A percentile compares a stretch with the other conserved stretches of the same genome.
Conservation (phyloP, 2,888 invertebrate genomes). For the Heliconius erato region DNA sequence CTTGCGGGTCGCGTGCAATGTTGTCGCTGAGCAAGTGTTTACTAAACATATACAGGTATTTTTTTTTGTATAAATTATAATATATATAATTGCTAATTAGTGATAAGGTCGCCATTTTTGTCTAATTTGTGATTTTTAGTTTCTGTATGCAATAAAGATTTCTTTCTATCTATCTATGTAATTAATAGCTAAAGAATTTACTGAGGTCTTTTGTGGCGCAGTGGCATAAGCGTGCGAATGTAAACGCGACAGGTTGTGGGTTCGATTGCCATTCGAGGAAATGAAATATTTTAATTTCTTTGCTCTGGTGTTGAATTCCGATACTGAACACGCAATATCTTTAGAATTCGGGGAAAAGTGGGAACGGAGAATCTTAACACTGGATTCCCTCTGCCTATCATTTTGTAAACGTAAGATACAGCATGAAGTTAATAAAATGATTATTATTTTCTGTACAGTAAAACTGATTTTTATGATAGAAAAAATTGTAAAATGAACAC, state of each 20-base stretch:
- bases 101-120: too few relatives aligned
- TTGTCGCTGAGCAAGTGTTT: constrained; percentile 85
- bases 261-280: neutral
- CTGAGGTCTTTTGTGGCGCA: too few relatives aligned
- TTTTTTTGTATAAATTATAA: neutral
- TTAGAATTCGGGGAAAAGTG: neutral
- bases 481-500: constrained; percentile 10
- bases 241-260: neutral
- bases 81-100: too few relatives aligned
- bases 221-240: too few relatives aligned
- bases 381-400: neutral
- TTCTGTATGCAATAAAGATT: too few relatives aligned
- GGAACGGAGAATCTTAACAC: too few relatives aligned
- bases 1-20: constrained; percentile 81
- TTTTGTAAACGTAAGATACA: neutral
- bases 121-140: too few relatives aligned
- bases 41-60: constrained; percentile 84
- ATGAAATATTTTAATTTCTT: neutral
- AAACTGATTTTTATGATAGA: neutral
- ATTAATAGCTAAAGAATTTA: too few relatives aligned
- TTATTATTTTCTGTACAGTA: too few relatives aligned
- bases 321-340: neutral
- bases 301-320: neutral
- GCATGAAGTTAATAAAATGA: neutral
- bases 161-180: too few relatives aligned